These are phyloP conservation scores for Graphium colonna DNA, from an alignment of 2,888 invertebrate genomes.

Conservation along the genomic window DNA sequence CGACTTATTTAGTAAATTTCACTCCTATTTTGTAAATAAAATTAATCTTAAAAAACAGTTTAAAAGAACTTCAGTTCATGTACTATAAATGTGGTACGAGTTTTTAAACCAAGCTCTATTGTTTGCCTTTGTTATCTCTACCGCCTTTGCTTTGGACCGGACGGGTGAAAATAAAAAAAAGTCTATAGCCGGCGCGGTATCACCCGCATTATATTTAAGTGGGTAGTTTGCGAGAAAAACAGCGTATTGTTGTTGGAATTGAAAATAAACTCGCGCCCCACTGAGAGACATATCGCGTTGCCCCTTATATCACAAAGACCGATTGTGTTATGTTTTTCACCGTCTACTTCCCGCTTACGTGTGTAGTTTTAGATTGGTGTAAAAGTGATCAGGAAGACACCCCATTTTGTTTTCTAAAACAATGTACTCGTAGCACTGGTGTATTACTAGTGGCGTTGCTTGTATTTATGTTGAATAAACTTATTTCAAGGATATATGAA, in stretches of 20 bases:
- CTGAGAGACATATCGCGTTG: slow-evolving; percentile 30
- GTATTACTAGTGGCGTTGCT: no score
- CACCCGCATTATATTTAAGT: slow-evolving; percentile 73
- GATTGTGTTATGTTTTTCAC: slow-evolving; percentile 31
- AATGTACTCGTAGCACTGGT: no score
- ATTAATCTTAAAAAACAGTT: no score
- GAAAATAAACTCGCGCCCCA: slow-evolving; percentile 63
- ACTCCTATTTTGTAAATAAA: no score
- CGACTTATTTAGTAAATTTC: no score
- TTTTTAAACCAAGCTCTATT: background rate
- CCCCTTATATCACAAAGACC: slow-evolving; percentile 40
- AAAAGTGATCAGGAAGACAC: slow-evolving; percentile 2
- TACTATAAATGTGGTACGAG: no score
- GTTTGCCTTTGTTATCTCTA: slow-evolving; percentile 25
- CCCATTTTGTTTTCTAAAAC: no score
- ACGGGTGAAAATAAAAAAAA: slow-evolving; percentile 49
- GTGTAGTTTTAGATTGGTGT: slow-evolving; percentile 2
- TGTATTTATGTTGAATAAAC: no score
- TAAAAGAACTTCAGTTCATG: no score
- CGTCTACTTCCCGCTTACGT: slow-evolving; percentile 23
- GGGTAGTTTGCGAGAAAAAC: slow-evolving; percentile 74
- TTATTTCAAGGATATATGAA: no score
- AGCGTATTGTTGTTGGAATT: slow-evolving; percentile 73
- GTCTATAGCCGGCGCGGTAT: slow-evolving; percentile 56
- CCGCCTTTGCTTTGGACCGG: slow-evolving; percentile 30